A percentile compares a stretch with the other conserved stretches of the same genome.
These are phyloP conservation scores for Lacanobia wlatinum DNA, from an alignment of 2,888 invertebrate genomes.

Conservation along the genomic window DNA sequence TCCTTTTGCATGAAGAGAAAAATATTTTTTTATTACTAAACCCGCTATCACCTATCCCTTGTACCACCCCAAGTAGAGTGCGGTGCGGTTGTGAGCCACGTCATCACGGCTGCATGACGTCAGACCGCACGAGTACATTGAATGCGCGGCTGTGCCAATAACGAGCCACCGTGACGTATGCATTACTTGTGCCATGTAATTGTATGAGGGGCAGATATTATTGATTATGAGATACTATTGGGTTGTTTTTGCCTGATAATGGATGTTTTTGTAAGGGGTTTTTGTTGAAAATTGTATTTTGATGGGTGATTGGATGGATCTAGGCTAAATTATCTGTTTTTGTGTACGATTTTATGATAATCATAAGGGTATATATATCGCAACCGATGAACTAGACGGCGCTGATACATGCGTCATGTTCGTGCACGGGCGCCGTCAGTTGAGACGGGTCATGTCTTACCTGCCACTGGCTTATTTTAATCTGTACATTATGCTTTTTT, in stretches of 20 bases:
- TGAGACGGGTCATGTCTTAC: no score
- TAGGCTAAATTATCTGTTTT: no score
- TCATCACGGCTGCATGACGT: constrained; percentile 59
- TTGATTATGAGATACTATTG: constrained; percentile 8
- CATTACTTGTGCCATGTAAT: constrained; percentile 29
- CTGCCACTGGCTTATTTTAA: no score
- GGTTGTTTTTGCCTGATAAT: not conserved
- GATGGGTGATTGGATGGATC: no score
- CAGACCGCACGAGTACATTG: constrained; percentile 56
- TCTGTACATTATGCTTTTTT: no score
- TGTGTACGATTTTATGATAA: no score
- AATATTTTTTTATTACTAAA: no score
- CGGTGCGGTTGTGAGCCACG: constrained; percentile 51
- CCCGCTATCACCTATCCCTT: constrained; percentile 7
- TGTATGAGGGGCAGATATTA: constrained; percentile 5
- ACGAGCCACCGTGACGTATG: constrained; percentile 57
- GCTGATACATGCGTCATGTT: no score
- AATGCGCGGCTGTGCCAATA: constrained; percentile 58
- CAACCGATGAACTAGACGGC: no score
- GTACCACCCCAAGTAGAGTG: constrained; percentile 11
- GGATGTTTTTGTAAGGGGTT: not conserved
- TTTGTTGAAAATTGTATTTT: not conserved
- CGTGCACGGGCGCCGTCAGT: no score
- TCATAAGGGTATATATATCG: no score
- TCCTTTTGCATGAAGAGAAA: no score